Evolutionary conservation across 2,113 vertebrate species (phyloP).

Genomic region (Nothoprocta perdicaria): DNA sequence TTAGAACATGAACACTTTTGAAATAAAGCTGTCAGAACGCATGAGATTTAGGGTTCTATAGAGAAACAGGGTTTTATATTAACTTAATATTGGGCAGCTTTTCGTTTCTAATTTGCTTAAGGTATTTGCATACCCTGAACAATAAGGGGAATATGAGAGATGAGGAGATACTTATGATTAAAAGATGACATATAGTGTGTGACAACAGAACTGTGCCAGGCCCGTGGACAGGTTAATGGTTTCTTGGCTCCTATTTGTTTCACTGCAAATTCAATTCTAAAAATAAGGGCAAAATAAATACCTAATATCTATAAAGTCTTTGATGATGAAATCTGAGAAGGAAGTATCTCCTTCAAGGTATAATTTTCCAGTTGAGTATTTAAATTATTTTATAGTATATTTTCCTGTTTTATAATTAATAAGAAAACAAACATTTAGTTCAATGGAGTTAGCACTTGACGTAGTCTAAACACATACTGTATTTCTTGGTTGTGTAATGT

Average conservation of each 20-base stretch:
- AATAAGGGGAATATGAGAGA: not conserved
- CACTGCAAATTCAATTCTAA: not conserved
- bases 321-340: not conserved
- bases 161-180: not conserved
- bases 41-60: not conserved
- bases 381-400: not conserved
- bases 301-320: not conserved
- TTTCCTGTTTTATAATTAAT: not conserved
- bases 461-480: not conserved
- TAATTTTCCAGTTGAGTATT: not conserved
- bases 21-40: not conserved
- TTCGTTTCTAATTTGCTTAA: not conserved
- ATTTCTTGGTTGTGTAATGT: not conserved
- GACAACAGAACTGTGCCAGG: not conserved
- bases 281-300: not conserved
- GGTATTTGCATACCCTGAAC: not conserved
- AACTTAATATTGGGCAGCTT: not conserved
- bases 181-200: not conserved
- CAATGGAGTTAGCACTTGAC: not conserved
- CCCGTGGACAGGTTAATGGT: not conserved
- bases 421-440: not conserved
- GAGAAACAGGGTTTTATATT: not conserved
- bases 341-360: not conserved
- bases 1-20: not conserved
- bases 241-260: not conserved